Conservation (phyloP, 2,113 vertebrate genomes). For the Sturnus vulgaris region DNA sequence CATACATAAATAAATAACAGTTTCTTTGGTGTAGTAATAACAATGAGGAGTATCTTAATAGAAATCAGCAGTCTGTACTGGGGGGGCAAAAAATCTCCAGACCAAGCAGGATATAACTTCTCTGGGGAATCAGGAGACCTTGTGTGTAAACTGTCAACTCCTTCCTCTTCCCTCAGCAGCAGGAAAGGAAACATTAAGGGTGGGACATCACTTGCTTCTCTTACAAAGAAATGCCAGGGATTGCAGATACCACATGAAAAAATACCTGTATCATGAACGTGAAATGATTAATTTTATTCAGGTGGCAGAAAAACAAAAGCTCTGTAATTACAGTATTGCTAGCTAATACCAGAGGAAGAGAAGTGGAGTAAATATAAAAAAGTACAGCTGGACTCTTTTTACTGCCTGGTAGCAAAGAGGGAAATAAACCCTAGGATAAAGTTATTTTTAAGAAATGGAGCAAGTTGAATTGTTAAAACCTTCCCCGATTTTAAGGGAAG, state of each 20-base stretch:
- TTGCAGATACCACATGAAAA: not conserved
- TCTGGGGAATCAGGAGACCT: slow-evolving; percentile 2
- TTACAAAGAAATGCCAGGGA: not conserved
- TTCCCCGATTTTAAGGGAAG: not conserved
- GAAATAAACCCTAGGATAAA: not conserved
- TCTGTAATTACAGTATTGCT: not conserved
- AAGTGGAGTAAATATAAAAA: not conserved
- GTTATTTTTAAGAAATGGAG: not conserved
- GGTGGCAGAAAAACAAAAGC: not conserved
- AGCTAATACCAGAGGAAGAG: not conserved
- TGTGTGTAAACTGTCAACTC: slow-evolving; percentile 51
- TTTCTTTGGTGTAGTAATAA: not conserved
- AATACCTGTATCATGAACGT: not conserved
- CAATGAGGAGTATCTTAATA: slow-evolving; percentile 19
- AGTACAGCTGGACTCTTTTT: not conserved
- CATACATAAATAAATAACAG: not conserved
- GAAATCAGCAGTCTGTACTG: slow-evolving; percentile 10
- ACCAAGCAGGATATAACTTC: slow-evolving; percentile 54
- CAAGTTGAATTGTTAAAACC: not conserved
- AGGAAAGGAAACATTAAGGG: slow-evolving; percentile 31
- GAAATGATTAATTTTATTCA: not conserved
- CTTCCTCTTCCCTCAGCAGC: slow-evolving; percentile 43
- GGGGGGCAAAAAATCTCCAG: not conserved
- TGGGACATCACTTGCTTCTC: slow-evolving; percentile 11
- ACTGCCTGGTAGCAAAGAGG: not conserved